Conservation (phyloP, 2,113 vertebrate genomes). For the Colinus virginianus region DNA sequence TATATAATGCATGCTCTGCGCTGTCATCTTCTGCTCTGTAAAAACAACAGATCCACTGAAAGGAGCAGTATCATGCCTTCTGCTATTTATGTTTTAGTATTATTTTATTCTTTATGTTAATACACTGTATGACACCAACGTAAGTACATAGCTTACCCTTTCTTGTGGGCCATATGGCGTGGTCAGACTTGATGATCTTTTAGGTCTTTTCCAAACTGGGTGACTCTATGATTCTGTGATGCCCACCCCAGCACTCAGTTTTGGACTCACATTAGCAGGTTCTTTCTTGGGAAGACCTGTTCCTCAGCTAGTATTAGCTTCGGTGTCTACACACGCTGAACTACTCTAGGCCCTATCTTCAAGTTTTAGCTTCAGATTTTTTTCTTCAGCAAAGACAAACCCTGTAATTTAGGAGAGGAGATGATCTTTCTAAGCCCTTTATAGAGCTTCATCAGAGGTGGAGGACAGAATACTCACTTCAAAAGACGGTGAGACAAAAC, state of each 20-base stretch:
- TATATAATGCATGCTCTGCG: background rate
- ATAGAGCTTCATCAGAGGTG: background rate
- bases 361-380: background rate
- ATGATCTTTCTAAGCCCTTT: background rate
- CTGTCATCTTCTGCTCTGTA: background rate
- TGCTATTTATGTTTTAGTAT: background rate
- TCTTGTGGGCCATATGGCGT: fast-evolving
- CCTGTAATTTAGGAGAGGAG: background rate
- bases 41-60: background rate
- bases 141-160: background rate
- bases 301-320: background rate
- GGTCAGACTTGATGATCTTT: background rate
- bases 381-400: background rate
- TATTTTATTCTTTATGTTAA: background rate
- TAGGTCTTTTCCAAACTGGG: no score
- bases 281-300: background rate
- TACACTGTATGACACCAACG: background rate
- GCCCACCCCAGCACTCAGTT: background rate
- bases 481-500: background rate
- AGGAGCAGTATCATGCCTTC: fast-evolving
- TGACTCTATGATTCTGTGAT: no score
- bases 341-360: background rate
- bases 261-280: background rate
- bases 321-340: background rate
- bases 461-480: background rate